Percentiles rank a stretch among this genome's conserved stretches.
Evolutionary conservation across 2,888 invertebrate species (phyloP).

Genomic region (Xestia sexstrigata): DNA sequence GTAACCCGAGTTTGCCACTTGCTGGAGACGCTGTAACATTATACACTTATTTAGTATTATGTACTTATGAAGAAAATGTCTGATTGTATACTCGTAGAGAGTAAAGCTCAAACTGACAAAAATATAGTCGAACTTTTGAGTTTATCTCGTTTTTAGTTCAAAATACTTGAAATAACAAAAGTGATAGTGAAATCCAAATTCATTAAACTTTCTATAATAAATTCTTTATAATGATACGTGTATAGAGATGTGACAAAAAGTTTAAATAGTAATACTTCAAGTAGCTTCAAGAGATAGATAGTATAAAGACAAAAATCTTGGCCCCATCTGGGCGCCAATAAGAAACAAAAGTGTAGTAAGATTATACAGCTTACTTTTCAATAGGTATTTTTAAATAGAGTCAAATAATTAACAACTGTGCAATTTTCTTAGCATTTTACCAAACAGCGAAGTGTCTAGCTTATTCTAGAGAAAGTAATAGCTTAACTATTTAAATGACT

Average conservation of each 20-base stretch:
- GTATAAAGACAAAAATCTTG: conserved; percentile 20
- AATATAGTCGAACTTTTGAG: conserved; percentile 27
- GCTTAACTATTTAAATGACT: conserved; percentile 49
- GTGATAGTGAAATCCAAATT: conserved; percentile 34
- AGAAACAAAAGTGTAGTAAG: conserved; percentile 35
- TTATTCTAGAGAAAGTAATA: conserved; percentile 47
- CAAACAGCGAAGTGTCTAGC: conserved; percentile 61
- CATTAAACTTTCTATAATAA: conserved; percentile 4
- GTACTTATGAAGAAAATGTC: background rate
- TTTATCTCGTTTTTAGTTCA: conserved; percentile 26
- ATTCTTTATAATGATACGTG: conserved; percentile 43
- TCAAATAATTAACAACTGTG: conserved; percentile 59
- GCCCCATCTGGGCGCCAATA: conserved; percentile 28
- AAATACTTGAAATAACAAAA: conserved; percentile 29
- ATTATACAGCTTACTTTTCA: conserved; percentile 47
- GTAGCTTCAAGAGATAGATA: conserved; percentile 37
- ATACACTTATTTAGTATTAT: conserved; percentile 8
- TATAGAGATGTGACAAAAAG: conserved; percentile 34
- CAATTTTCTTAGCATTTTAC: conserved; percentile 40
- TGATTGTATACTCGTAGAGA: background rate
- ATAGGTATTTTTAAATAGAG: conserved; percentile 31
- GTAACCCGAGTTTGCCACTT: conserved; percentile 95
- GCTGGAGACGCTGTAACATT: conserved; percentile 94
- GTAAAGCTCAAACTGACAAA: background rate
- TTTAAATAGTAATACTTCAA: conserved; percentile 29